Base-by-base conservation (phyloP, 2,113 vertebrate genomes). In the Typhlomys cinereus region DNA sequence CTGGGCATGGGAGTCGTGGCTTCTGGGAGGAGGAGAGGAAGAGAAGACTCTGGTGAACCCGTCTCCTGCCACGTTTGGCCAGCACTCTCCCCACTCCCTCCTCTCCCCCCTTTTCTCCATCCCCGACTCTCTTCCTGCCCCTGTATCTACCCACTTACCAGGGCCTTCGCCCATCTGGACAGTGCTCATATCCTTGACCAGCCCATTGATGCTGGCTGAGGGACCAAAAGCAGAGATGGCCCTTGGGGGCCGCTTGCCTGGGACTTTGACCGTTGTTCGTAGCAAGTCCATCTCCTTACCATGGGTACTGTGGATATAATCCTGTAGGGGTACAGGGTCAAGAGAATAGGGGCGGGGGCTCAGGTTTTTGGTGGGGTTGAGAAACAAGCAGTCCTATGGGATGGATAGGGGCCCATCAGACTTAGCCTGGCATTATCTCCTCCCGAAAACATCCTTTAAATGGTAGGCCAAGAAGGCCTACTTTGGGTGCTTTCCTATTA, bases 211-310 rank as follows among this genome's bases (percentile, higher is more conserved):
- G 94, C 99, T 99, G 46, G 98, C 97, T 0, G 98, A 98, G 84
- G 99, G 98, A 0, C 98, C 98, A 5, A 98, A 98, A 14, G 99
- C 98, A 0, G 98, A 98, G 29, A 99, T 98, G 44, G 99, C 99
- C 18, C 99, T 98, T 0, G 99, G 99, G 1, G 99, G 99, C 44
- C 99, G 98, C 97, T 99, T 99, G 39, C 99, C 99, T 0, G 99
- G 99, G 83, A 99, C 99, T 94, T 99, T 99, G 29, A 99, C 99
- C 0, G 99, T 99, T 88, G 99, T 99, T 0, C 99, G 98, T 31
- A 99, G 98, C 36, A 99, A 97, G 79, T 99, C 99, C 96, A 99
- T 99, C 96, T 99, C 99, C 97, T 99, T 99, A 1, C 99, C 99
- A 0, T 99, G 99, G 18, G 97, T 98, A 64, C 99, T 99, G 97